These are phyloP conservation scores for Eublepharis macularius DNA, from an alignment of 2,113 vertebrate species.

Conservation along the genomic window DNA sequence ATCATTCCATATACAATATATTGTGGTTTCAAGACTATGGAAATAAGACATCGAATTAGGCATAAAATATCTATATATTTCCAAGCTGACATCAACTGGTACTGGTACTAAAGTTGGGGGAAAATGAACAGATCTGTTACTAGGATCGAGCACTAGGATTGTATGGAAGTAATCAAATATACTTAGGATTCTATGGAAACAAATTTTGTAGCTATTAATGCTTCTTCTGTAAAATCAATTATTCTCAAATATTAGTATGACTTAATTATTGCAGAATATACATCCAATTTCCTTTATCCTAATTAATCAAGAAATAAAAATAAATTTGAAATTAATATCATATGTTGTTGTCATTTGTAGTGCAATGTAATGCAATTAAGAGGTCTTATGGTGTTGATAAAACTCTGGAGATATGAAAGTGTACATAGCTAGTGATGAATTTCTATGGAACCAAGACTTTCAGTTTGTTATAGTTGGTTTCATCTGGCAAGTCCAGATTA, in stretches of 20 bases:
- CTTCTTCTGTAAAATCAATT: neutral
- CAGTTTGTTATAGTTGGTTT: neutral
- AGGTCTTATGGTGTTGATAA: too few species aligned
- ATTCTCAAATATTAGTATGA: neutral
- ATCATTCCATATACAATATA: neutral
- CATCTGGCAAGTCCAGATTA: neutral
- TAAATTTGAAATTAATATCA: neutral
- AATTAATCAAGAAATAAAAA: neutral
- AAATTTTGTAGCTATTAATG: slow-evolving; percentile 4
- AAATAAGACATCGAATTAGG: neutral
- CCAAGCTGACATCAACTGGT: too few species aligned
- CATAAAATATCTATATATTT: neutral
- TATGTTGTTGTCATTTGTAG: neutral
- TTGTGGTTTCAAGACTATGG: neutral
- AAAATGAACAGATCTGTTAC: neutral
- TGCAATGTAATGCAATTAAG: too few species aligned
- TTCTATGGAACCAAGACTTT: neutral
- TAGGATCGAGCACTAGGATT: neutral
- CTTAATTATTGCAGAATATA: neutral
- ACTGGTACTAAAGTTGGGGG: neutral
- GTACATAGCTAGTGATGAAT: neutral
- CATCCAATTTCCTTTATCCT: neutral
- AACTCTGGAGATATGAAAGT: neutral
- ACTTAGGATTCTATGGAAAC: neutral
- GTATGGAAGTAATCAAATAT: neutral